Evolutionary conservation across 2,888 invertebrate genomes (phyloP).

Genomic region (Malthinus seriepunctatus): DNA sequence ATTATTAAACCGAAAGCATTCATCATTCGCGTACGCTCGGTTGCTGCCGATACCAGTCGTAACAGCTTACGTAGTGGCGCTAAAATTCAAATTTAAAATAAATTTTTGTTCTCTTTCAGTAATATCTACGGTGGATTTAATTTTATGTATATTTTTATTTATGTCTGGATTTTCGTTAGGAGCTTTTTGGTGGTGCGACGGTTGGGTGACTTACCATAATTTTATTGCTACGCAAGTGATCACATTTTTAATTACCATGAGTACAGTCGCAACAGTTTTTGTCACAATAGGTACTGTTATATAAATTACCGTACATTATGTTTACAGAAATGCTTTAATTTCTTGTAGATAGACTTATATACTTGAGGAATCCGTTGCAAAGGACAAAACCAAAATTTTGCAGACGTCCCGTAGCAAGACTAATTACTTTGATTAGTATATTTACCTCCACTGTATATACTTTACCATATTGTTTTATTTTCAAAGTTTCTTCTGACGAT

Average conservation of each 20-base stretch:
- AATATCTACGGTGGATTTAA: constrained; percentile 11
- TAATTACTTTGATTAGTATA: not conserved
- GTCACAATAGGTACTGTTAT: constrained; percentile 32
- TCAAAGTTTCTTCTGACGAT: constrained; percentile 1
- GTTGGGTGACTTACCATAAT: constrained; percentile 1
- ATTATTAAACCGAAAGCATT: too few species aligned
- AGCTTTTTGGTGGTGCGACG: not conserved
- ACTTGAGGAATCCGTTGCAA: constrained; percentile 8
- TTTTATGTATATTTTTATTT: constrained; percentile 10
- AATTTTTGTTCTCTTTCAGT: constrained; percentile 8
- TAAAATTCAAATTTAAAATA: too few species aligned
- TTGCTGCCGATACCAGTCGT: too few species aligned
- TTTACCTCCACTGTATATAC: constrained; percentile 5
- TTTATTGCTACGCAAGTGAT: constrained; percentile 19
- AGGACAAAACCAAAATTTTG: constrained; percentile 16
- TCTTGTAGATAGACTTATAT: constrained; percentile 19
- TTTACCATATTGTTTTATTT: constrained; percentile 22
- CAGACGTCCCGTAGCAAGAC: constrained; percentile 3
- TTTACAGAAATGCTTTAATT: not conserved
- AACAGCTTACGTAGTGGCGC: too few species aligned
- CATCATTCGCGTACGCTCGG: too few species aligned
- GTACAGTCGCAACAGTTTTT: constrained; percentile 22
- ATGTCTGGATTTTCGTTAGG: constrained; percentile 13
- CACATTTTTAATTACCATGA: constrained; percentile 22
- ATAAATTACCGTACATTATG: not conserved